Base-by-base conservation (phyloP, 2,113 vertebrate genomes). In the Sander lucioperca region DNA sequence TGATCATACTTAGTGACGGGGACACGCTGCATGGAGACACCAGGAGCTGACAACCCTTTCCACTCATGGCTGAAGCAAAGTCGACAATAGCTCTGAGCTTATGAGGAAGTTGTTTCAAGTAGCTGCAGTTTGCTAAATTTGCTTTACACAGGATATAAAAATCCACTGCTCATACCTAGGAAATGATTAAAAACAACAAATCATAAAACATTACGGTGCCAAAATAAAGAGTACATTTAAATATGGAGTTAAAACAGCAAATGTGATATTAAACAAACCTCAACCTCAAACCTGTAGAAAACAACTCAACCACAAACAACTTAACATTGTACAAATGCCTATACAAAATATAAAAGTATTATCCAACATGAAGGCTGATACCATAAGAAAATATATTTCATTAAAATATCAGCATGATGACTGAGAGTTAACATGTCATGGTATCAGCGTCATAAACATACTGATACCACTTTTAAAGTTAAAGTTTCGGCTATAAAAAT, bases 1-100 rank as follows among this genome's bases (percentile, higher is more conserved):
- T 88, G 71, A 94, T 92, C 77, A 93, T 83, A 56, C 90, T 89
- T 51, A 94, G 66, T 4, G 94, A 90, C 4, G 93, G 93, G 74
- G 94, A 92, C 39, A 88, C 71, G 16, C 69, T 79, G 61, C 90
- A 92, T 0, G 94, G 93, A 62, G 94, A 95, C 77, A 95, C 92
- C 86, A 95, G 83, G 64, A 95, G 93, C 79, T 96, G 94, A 70
- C 94, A 95, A 15, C 92, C 84, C 84, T 95, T 94, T 51, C 87
- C 95, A 53, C 94, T 96, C 95, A 96, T 96, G 84, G 83, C 82
- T 77, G 66, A 72, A 39, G 48, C 19, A 47, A 56, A 68, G 75
- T 69, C 18, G 2, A 6, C 18, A 45, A 21, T 48, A 50, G 33
- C 14, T 62, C 48, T 53, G 12, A 36, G 25, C 10, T 67, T 27